Evolutionary conservation across 2,797 vertebrate genomes (phyloP).

Genomic region (Acrossocheilus wenchowensis): DNA sequence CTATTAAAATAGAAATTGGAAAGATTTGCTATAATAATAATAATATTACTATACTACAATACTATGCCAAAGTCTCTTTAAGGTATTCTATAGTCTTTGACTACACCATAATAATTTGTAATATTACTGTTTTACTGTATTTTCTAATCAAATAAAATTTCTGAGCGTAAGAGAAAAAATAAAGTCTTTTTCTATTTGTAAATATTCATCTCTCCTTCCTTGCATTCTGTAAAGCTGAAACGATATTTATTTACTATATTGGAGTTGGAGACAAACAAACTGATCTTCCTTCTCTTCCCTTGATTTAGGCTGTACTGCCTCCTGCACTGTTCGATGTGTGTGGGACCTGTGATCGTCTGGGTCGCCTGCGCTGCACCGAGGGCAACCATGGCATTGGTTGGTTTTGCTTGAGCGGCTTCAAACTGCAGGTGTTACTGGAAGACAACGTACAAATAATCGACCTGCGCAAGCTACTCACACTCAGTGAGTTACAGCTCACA

Average conservation of each 20-base stretch:
- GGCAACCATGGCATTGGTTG: slow-evolving; percentile 77
- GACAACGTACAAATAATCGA: slow-evolving; percentile 75
- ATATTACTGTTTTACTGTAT: background rate
- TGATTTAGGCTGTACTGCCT: slow-evolving; percentile 73
- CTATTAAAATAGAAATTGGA: background rate
- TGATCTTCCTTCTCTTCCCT: background rate
- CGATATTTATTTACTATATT: background rate
- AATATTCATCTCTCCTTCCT: background rate
- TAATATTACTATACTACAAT: background rate
- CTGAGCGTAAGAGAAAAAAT: background rate
- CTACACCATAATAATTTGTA: background rate
- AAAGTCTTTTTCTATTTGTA: no score
- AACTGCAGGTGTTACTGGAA: slow-evolving; percentile 66
- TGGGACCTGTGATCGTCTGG: slow-evolving; percentile 79
- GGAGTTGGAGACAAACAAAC: background rate
- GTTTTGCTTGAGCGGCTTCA: slow-evolving; percentile 76
- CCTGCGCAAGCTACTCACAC: slow-evolving; percentile 80
- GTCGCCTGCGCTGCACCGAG: slow-evolving; percentile 78
- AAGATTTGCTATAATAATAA: background rate
- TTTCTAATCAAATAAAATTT: background rate
- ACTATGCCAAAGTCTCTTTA: background rate
- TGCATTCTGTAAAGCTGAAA: background rate
- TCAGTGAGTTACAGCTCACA: slow-evolving; percentile 72
- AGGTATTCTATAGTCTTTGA: background rate
- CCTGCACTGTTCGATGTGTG: slow-evolving; percentile 69